Evolutionary conservation across 2,797 vertebrate species (phyloP).

Genomic region (Sylvia borin): DNA sequence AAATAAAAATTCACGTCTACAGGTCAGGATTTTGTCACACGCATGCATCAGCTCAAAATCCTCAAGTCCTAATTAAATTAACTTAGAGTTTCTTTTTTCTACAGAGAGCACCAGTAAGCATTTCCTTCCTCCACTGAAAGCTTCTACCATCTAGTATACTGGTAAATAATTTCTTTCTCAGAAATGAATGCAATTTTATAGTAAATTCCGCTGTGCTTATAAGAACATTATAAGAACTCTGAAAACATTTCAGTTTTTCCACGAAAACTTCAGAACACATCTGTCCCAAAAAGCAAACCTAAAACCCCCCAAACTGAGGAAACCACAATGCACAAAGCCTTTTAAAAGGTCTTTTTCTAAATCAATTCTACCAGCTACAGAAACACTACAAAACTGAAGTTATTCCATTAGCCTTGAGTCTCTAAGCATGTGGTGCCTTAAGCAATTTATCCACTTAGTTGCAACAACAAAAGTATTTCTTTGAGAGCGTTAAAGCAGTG

Average conservation of each 20-base stretch:
- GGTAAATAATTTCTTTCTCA: background rate
- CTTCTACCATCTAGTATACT: background rate
- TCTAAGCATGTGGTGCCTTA: constrained; percentile 22
- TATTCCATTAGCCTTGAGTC: constrained; percentile 56
- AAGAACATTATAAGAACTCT: background rate
- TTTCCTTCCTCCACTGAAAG: background rate
- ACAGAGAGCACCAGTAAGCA: background rate
- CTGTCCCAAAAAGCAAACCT: accelerated
- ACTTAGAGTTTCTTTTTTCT: constrained; percentile 17
- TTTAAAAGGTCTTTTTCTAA: constrained; percentile 24
- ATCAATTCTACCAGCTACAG: background rate
- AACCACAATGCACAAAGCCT: background rate
- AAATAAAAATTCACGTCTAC: constrained; percentile 51
- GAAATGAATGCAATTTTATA: background rate
- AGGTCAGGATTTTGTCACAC: constrained; percentile 56
- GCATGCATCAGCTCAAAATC: constrained; percentile 61
- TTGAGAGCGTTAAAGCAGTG: background rate
- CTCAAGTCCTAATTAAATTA: constrained; percentile 75
- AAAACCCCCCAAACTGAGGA: background rate
- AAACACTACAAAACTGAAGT: background rate
- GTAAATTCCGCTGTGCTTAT: background rate
- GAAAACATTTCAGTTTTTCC: background rate
- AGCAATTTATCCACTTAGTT: constrained; percentile 61
- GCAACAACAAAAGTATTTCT: background rate
- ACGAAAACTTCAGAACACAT: background rate